Conservation (phyloP, 2,888 invertebrate genomes). For the Atherix ibis region DNA sequence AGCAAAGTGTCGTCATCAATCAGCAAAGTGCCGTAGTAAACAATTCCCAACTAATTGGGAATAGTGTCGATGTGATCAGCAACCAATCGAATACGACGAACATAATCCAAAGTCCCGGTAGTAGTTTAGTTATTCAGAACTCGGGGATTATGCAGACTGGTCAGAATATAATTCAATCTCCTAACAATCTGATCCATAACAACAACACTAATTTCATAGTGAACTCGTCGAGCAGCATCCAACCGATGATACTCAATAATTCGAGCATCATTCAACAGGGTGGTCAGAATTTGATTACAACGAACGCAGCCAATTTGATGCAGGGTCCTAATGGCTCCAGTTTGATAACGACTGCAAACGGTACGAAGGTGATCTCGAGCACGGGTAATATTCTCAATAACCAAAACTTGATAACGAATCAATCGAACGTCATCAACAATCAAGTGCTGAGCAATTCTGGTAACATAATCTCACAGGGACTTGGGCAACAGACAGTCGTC, state of each 20-base stretch:
- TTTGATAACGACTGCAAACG: constrained; percentile 12
- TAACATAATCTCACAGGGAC: constrained; percentile 18
- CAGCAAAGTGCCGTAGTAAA: constrained; percentile 6
- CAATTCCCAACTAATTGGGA: too few relatives aligned
- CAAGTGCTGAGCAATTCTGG: constrained; percentile 13
- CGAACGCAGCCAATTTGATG: constrained; percentile 11
- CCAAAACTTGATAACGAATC: constrained; percentile 8
- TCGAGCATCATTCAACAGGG: constrained; percentile 12
- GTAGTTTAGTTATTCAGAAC: constrained; percentile 15
- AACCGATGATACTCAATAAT: constrained; percentile 15
- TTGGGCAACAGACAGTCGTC: constrained; percentile 62
- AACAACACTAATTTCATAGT: constrained; percentile 14
- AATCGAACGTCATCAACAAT: constrained; percentile 11
- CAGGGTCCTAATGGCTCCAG: constrained; percentile 10
- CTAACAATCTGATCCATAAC: constrained; percentile 7
- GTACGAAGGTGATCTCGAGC: constrained; percentile 17
- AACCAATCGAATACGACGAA: constrained; percentile 7
- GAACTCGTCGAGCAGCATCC: constrained; percentile 16
- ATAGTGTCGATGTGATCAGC: constrained; percentile 10
- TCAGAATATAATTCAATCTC: constrained; percentile 11
- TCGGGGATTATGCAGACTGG: constrained; percentile 10
- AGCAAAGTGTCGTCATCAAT: constrained; percentile 4
- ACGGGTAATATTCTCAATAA: constrained; percentile 10
- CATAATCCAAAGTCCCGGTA: constrained; percentile 10
- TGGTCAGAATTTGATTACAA: constrained; percentile 14